Conservation (phyloP, 2,797 vertebrate genomes). For the Artibeus lituratus region DNA sequence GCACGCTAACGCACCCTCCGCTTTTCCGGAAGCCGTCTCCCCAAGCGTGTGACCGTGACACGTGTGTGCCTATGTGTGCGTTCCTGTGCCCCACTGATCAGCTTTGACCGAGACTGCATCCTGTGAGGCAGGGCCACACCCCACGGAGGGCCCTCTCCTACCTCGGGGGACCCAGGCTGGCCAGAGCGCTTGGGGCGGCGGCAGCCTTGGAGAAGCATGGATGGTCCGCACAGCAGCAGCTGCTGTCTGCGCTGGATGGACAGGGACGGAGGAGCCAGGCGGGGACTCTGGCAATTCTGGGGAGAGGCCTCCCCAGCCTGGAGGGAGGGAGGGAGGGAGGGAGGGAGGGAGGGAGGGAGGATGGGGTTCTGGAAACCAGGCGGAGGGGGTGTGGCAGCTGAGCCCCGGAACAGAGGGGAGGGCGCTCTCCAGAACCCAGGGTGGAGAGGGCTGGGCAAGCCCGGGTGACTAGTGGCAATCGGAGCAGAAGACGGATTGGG, state of each 20-base stretch:
- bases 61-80: fast-evolving
- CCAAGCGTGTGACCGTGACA: fast-evolving
- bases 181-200: fast-evolving
- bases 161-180: not conserved
- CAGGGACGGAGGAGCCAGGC: not conserved
- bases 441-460: not conserved
- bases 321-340: too few species aligned
- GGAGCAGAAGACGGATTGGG: not conserved
- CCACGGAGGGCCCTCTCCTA: not conserved
- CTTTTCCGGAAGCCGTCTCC: not conserved
- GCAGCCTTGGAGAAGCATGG: not conserved
- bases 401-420: not conserved
- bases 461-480: not conserved
- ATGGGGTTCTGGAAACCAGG: not conserved
- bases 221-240: fast-evolving
- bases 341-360: not conserved
- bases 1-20: not conserved
- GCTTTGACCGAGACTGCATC: not conserved
- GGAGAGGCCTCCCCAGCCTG: not conserved
- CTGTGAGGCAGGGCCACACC: not conserved
- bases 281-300: not conserved
- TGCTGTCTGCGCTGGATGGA: fast-evolving
- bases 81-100: fast-evolving
- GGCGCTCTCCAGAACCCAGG: not conserved
- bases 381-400: not conserved